Base-by-base conservation (phyloP, 92 coral and sea anemone species). In the Palythoa grandis region DNA sequence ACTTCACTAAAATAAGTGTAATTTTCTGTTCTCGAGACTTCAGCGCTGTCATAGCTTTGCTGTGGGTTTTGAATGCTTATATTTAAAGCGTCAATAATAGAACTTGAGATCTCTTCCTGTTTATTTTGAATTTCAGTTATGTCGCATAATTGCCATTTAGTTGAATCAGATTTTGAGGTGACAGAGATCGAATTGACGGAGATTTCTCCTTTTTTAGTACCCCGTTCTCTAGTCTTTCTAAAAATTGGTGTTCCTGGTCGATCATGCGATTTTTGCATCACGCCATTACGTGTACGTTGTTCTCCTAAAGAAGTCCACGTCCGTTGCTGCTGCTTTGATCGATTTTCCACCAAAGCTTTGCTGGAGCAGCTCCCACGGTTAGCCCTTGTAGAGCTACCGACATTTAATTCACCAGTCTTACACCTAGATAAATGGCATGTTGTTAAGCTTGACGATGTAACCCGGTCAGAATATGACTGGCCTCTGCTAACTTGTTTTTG, bases 111-210 rank as follows among this genome's bases (percentile, higher is more conserved):
- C 20, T 80, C 74, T 80, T 48, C 61, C 74, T 80, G 85, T 66
- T 66, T 80, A 74, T 15, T 80, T 80, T 80, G 85, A 40, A 22
- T 63, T 69, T 80, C 60, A 29, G 23, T 24, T 23, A 66, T 40
- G 61, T 22, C 74, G 72, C 85, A 80, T 43, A 80, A 65, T 52
- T 80, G 85, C 85, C 85, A 80, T 19, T 80, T 48, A 20, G 85
- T 20, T 23, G 85, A 47, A 39, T 80, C 75, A 22, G 72, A 14
- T 9, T 13, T 66, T 11, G 74, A 22, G 56, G 47, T 7, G 16
- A 47, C 50, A 16, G 43, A 16, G 24, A 80, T 52, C 1, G 58
- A 80, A 80, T 25, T 65, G 37, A 80, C 74, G 2, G 73, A 80
- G 29, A 24, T 80, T 67, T 66, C 74, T 43, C 40, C 75, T 25